Evolutionary conservation across 53 echinoderm and acorn worm genomes (phyloP), one percentile per base, ranked within the genome.

Genomic region (Pentamera pediparva): DNA sequence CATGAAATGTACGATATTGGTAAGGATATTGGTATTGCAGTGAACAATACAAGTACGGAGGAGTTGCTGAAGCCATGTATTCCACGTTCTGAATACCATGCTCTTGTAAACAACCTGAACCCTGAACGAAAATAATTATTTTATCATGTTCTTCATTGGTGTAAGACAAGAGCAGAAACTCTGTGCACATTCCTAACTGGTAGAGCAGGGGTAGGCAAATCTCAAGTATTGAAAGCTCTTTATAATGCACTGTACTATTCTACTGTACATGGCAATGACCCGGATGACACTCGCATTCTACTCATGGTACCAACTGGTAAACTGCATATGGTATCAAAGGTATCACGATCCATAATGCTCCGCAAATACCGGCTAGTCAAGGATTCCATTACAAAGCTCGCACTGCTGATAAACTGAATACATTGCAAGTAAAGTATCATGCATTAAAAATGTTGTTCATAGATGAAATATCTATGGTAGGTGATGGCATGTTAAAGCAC

Each of bases 131-230:
- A 35, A 35, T 62, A 86, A 72, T 41, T 82, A 15, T 82, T 86
- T 22, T 72, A 70, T 27, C 73, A 82, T 70, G 73, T 82, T 3
- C 69, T 82, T 2, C 38, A 86, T 28, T 70, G 32, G 60, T n/a
- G 56, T 29, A 81, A 77, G 55, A 62, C 77, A 59, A 28, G 52
- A 45, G 26, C 41, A 77, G 61, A 82, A 64, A 81, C 61, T 12
- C 28, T 70, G 21, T 62, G 39, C 50, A 73, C 62, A 28, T 85
- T 85, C 25, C 36, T 85, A 0, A 85, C 62, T 73, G 85, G 85
- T n/a, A 79, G 78, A 1, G 85, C 78, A 59, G 85, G 85, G 51
- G 78, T 78, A 0, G 74, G 85, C 9, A 85, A 85, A 76, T 72
- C 79, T 35, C 39, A 70, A 27, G 79, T 85, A 31, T 12, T 74